Evolutionary conservation across 2,888 invertebrate species (phyloP).

Genomic region (Drosophila kokeensis): DNA sequence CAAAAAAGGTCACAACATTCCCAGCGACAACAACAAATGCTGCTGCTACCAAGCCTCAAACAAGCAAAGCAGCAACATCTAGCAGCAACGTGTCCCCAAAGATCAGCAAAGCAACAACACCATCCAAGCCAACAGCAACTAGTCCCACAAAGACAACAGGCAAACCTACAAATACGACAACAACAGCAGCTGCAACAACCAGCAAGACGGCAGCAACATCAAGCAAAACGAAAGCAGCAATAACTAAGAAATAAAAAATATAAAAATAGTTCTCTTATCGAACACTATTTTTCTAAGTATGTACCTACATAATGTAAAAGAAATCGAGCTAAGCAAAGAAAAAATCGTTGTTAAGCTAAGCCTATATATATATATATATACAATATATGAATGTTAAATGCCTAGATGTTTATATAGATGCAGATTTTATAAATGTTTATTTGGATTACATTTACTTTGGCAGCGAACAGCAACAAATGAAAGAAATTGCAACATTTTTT

Average conservation of each 20-base stretch:
- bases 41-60: conserved; percentile 26
- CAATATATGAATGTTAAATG: conserved; percentile 37
- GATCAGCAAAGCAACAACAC: conserved; percentile 31
- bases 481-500: conserved; percentile 32
- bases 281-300: conserved; percentile 72
- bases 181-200: conserved; percentile 36
- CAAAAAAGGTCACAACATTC: conserved; percentile 16
- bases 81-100: conserved; percentile 46
- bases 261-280: conserved; percentile 37
- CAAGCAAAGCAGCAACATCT: conserved; percentile 22
- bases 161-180: conserved; percentile 36
- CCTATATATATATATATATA: conserved; percentile 17
- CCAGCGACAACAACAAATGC: conserved; percentile 19
- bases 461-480: conserved; percentile 11
- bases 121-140: conserved; percentile 34
- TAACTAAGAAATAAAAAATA: conserved; percentile 57
- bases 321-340: conserved; percentile 48
- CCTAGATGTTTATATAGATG: conserved; percentile 43
- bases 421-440: conserved; percentile 55
- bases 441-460: conserved; percentile 50
- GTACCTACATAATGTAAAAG: conserved; percentile 38
- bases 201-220: conserved; percentile 25
- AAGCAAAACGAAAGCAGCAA: conserved; percentile 59
- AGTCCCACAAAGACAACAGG: conserved; percentile 53
- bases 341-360: conserved; percentile 12